phyloP scores from a whole-genome alignment of 2,888 invertebrate species.

The Drosophila hamatofila region DNA sequence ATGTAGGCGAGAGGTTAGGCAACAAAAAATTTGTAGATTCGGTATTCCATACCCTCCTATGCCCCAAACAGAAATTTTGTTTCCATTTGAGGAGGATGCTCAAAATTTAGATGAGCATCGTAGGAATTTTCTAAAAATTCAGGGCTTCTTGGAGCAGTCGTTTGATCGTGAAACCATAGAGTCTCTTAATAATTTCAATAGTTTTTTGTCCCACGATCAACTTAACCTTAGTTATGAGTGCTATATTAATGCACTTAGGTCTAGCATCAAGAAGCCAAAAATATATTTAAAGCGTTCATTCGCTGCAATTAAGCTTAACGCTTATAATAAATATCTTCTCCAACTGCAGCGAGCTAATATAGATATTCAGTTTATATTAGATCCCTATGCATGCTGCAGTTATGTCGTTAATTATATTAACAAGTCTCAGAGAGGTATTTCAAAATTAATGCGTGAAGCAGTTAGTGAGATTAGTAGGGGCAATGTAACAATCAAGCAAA shows the following conservation, averaged over 20 bases:
- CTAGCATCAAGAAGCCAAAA: not conserved
- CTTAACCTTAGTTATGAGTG: not conserved
- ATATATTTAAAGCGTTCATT: no score
- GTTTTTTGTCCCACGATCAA: no score
- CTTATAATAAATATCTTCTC: not conserved
- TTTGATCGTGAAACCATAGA: not conserved
- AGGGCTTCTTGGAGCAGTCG: not conserved
- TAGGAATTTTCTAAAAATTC: not conserved
- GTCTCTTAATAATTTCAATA: no score
- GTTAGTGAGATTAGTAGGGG: no score
- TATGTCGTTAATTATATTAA: slow-evolving; percentile 6
- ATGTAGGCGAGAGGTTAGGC: not conserved
- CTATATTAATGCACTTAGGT: not conserved
- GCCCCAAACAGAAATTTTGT: not conserved
- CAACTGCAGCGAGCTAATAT: slow-evolving; percentile 1
- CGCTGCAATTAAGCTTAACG: not conserved
- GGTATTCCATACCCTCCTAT: not conserved
- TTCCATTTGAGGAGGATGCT: not conserved
- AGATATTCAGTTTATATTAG: slow-evolving; percentile 3
- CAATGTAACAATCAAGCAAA: no score
- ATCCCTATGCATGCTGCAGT: not conserved
- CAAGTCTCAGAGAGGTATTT: not conserved
- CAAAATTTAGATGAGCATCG: not conserved
- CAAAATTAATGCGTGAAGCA: not conserved
- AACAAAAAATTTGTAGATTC: not conserved